Conservation (phyloP, 2,888 invertebrate species). For the Tanypteryx hageni region DNA sequence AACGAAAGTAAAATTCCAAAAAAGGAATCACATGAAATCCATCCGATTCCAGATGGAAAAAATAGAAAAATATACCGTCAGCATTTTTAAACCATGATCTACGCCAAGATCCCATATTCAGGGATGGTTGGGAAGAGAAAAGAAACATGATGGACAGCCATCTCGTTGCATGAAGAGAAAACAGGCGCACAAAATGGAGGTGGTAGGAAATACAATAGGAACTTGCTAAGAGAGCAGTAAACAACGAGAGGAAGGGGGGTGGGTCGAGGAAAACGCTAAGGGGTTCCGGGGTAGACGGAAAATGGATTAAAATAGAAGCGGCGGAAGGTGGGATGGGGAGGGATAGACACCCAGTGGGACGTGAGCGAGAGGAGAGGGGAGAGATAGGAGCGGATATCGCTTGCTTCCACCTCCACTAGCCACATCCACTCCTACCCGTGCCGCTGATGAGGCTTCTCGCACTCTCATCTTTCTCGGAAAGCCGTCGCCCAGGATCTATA, state of each 20-base stretch:
- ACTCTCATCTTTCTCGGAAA: no score
- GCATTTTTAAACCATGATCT: no score
- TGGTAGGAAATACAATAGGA: conserved; percentile 20
- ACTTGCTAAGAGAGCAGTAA: not conserved
- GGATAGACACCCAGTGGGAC: not conserved
- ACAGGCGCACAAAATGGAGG: conserved; percentile 4
- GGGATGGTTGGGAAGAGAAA: no score
- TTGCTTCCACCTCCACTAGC: not conserved
- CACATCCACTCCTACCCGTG: not conserved
- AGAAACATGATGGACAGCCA: not conserved
- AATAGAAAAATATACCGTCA: no score
- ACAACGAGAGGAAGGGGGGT: not conserved
- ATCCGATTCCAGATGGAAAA: no score
- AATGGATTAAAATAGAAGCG: conserved; percentile 61
- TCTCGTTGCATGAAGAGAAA: not conserved
- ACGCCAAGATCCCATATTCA: no score
- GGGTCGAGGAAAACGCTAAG: not conserved
- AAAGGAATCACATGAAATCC: no score
- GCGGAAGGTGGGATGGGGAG: conserved; percentile 34
- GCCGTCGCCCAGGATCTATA: no score
- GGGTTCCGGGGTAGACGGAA: conserved; percentile 53
- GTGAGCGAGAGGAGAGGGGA: not conserved
- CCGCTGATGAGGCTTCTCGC: not conserved
- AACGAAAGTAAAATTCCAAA: no score
- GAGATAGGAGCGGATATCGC: not conserved